Evolutionary conservation across 2,797 vertebrate species (phyloP).

Genomic region (Myiothlypis coronata): DNA sequence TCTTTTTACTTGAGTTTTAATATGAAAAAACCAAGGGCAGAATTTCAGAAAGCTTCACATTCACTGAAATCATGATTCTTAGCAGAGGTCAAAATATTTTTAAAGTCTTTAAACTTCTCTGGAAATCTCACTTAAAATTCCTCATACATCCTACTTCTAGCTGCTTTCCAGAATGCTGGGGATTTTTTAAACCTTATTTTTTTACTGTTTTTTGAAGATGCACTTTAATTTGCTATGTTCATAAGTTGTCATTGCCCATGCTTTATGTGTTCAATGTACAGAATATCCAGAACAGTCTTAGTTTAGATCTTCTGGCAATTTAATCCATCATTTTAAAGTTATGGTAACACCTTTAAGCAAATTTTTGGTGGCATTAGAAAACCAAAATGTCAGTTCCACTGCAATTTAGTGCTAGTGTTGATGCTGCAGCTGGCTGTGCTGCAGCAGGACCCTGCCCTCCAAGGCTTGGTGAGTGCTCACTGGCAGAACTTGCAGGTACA

Average conservation of each 20-base stretch:
- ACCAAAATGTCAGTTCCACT: background rate
- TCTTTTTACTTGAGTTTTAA: background rate
- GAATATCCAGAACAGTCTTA: background rate
- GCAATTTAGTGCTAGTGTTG: background rate
- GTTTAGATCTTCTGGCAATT: background rate
- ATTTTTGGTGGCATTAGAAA: background rate
- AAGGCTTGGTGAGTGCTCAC: background rate
- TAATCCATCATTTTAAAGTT: background rate
- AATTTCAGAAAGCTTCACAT: background rate
- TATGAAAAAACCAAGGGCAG: background rate
- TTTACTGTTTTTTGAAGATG: background rate
- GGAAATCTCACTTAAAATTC: background rate
- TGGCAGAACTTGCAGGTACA: background rate
- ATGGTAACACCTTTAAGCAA: background rate
- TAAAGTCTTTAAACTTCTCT: background rate
- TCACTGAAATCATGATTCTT: background rate
- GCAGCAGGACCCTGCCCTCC: fast-evolving
- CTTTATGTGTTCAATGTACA: background rate
- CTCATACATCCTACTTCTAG: background rate
- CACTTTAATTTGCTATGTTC: background rate
- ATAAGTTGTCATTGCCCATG: background rate
- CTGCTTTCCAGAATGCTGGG: background rate
- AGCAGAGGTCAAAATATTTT: background rate
- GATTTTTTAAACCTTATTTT: background rate
- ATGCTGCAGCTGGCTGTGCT: background rate